These are phyloP conservation scores for Craseonycteris thonglongyai DNA, from an alignment of 2,113 vertebrate species.

Conservation along the genomic window DNA sequence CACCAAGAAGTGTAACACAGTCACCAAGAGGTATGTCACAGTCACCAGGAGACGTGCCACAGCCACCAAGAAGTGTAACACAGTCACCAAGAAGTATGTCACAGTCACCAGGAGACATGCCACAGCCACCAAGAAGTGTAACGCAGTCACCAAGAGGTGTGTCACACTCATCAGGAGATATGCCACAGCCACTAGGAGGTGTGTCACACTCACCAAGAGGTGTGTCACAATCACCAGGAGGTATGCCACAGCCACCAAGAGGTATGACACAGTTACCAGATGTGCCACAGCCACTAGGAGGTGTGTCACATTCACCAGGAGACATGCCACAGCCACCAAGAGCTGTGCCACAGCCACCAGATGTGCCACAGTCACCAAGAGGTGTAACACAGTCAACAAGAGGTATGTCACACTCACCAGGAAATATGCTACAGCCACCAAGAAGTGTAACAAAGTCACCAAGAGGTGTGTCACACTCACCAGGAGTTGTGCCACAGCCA, in stretches of 20 bases:
- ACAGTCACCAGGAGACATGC: too few relatives aligned
- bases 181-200: background rate
- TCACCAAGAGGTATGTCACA: too few relatives aligned
- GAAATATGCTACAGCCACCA: background rate
- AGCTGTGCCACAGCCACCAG: background rate
- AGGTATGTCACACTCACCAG: background rate
- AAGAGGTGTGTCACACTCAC: too few relatives aligned
- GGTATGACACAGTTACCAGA: background rate
- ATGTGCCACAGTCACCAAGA: background rate
- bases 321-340: background rate
- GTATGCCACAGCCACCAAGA: background rate
- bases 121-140: too few relatives aligned
- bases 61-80: too few relatives aligned
- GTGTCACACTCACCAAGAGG: background rate
- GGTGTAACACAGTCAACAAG: background rate
- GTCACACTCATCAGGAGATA: too few relatives aligned
- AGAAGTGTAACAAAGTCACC: background rate
- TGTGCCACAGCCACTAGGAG: background rate
- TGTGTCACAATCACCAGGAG: background rate
- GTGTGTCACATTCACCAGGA: background rate
- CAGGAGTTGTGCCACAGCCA: accelerated
- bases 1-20: too few relatives aligned
- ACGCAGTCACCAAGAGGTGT: too few relatives aligned
- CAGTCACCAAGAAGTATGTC: too few relatives aligned
- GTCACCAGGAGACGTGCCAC: too few relatives aligned